A percentile compares a stretch with the other conserved stretches of the same genome.
Evolutionary conservation across 2,888 invertebrate species (phyloP).

Genomic region (Fragum fragum): DNA sequence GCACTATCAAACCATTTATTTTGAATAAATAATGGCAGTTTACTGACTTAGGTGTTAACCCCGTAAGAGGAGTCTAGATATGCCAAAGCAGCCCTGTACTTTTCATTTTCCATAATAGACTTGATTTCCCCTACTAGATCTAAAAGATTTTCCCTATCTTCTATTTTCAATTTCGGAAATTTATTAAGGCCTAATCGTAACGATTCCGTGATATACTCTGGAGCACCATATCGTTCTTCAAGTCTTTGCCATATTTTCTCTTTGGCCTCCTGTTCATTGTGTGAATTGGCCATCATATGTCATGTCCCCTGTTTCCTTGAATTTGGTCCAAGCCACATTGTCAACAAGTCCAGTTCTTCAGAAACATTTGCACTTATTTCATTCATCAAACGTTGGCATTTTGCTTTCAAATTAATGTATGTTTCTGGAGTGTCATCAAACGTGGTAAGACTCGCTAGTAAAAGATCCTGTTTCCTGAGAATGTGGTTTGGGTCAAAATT

Average conservation of each 20-base stretch:
- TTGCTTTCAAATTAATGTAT: conserved; percentile 32
- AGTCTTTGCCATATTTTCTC: conserved; percentile 43
- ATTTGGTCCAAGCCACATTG: conserved; percentile 49
- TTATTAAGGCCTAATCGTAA: background rate
- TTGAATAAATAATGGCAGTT: background rate
- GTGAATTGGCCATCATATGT: conserved; percentile 28
- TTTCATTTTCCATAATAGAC: background rate
- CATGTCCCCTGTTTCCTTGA: conserved; percentile 42
- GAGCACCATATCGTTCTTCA: conserved; percentile 45
- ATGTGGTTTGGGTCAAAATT: too few species aligned
- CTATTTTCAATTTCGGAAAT: too few species aligned
- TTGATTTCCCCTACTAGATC: background rate
- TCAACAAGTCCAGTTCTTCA: conserved; percentile 55
- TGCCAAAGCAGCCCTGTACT: too few species aligned
- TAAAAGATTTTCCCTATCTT: background rate
- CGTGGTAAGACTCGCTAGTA: background rate
- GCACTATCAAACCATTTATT: conserved; percentile 7
- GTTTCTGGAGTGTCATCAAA: background rate
- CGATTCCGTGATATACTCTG: conserved; percentile 25
- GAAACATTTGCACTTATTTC: background rate
- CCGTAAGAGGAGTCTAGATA: too few species aligned
- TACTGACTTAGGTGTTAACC: background rate
- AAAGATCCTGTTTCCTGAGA: background rate
- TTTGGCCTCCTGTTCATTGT: conserved; percentile 33
- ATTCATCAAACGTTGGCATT: conserved; percentile 16